phyloP scores from a whole-genome alignment of 2,888 invertebrate genomes.

The Lasioglossum leucozonium region DNA sequence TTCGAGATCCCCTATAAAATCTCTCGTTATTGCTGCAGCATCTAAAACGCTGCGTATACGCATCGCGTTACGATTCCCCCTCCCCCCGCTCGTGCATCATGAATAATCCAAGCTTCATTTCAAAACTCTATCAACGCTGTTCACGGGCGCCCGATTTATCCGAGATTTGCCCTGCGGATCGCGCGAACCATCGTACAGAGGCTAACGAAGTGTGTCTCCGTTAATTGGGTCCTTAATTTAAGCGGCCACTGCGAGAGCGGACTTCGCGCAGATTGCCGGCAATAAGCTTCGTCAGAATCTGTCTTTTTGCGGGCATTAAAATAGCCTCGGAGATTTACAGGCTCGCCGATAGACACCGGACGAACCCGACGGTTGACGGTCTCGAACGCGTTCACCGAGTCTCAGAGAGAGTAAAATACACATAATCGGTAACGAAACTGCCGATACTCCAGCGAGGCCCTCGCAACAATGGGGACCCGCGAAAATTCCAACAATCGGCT shows the following conservation, averaged over 20 bases:
- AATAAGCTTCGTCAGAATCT: slow-evolving; percentile 27
- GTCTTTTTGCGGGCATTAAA: not conserved
- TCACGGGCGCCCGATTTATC: not conserved
- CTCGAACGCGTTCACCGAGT: not conserved
- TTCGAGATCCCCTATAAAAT: slow-evolving; percentile 52
- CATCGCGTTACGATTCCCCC: slow-evolving; percentile 52
- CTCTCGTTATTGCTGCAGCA: slow-evolving; percentile 53
- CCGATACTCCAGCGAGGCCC: not conserved
- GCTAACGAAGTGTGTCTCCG: slow-evolving; percentile 11
- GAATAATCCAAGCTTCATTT: slow-evolving; percentile 47
- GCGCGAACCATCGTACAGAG: not conserved
- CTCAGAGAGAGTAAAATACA: not conserved
- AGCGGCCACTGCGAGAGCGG: not conserved
- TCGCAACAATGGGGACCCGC: slow-evolving; percentile 5
- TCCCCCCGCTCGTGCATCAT: slow-evolving; percentile 46
- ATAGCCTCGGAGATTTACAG: not conserved
- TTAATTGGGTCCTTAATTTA: slow-evolving; percentile 33
- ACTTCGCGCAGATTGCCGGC: slow-evolving; percentile 27
- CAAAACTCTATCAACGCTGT: slow-evolving; percentile 23
- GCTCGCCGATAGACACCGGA: not conserved
- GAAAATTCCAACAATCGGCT: slow-evolving; percentile 12
- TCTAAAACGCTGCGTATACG: slow-evolving; percentile 47
- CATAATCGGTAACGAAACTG: slow-evolving; percentile 2
- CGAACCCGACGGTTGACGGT: not conserved
- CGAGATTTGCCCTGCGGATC: not conserved